Base-by-base conservation (phyloP, 2,113 vertebrate species). In the Aptenodytes forsteri region DNA sequence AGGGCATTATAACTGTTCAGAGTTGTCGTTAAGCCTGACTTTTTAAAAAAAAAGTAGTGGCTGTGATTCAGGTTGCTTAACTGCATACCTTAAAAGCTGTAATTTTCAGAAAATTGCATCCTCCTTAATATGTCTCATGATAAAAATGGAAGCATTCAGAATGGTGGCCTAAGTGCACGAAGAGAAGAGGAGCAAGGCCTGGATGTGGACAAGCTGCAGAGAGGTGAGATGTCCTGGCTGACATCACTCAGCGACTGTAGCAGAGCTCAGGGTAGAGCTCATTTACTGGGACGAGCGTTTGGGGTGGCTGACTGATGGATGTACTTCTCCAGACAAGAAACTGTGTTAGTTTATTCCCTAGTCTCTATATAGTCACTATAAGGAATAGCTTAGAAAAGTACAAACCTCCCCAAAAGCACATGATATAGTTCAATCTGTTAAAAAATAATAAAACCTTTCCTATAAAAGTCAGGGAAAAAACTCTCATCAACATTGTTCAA, bases 181-280 rank as follows among this genome's bases (percentile, higher is more conserved):
- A 38, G 18, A 58, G n/a, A 55, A 27, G 36, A 62, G 0, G 1
- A 58, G 30, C 27, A 66, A 83, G 42, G 11, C n/a, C 52, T 92
- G 20, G 6, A 30, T 52, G 30, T 49, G 62, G 36, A 65, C 0
- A 2, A 70, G 27, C 3, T 1, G 0, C 26, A 55, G 47, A 42
- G 38, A 52, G 11, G 30, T 29, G 34, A 42, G 15, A 5, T 40
- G 11, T 58, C 32, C 46, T 26, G 59, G 8, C 42, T 89, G 52
- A 29, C 10, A 9, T 29, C n/a, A 7, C 11, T n/a, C 18, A 30
- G 32, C 2, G 3, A 40, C 38, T 38, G 13, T 26, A 78, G 25
- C 46, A 91, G 59, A 58, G 34, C n/a, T 47, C 13, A 0, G 1
- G 16, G 13, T 27, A 61, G 26, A 55, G 17, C 3, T 61, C 11